Evolutionary conservation across 2,113 vertebrate species (phyloP).

Genomic region (Eurypyga helias): DNA sequence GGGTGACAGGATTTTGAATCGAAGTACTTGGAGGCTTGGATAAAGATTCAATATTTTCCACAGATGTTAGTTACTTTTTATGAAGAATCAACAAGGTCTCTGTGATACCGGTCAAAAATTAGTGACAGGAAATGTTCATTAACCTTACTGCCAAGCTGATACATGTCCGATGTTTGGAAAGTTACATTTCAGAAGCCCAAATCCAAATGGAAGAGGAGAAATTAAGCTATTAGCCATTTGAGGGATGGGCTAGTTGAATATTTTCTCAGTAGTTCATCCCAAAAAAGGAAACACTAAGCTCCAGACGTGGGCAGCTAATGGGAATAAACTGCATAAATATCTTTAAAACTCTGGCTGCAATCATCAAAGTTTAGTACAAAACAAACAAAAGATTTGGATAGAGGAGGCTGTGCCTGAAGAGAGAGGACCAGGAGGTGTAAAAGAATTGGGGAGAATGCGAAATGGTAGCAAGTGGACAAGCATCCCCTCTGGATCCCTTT

Average conservation of each 20-base stretch:
- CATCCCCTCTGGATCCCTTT: not conserved
- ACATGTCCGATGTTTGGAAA: not conserved
- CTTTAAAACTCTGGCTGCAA: not conserved
- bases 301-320: not conserved
- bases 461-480: not conserved
- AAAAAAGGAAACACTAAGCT: not conserved
- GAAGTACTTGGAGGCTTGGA: not conserved
- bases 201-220: not conserved
- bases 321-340: not conserved
- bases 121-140: not conserved
- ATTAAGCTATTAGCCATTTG: not conserved
- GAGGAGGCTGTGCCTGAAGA: not conserved
- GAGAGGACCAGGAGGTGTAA: not conserved
- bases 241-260: not conserved
- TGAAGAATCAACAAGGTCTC: not conserved
- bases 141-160: not conserved
- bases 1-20: not conserved
- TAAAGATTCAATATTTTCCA: not conserved
- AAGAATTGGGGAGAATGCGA: not conserved
- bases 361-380: not conserved
- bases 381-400: not conserved
- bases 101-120: not conserved
- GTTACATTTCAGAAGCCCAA: not conserved
- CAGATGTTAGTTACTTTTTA: not conserved
- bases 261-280: not conserved